Base-by-base conservation (phyloP, 2,888 invertebrate species). In the Apamea anceps region DNA sequence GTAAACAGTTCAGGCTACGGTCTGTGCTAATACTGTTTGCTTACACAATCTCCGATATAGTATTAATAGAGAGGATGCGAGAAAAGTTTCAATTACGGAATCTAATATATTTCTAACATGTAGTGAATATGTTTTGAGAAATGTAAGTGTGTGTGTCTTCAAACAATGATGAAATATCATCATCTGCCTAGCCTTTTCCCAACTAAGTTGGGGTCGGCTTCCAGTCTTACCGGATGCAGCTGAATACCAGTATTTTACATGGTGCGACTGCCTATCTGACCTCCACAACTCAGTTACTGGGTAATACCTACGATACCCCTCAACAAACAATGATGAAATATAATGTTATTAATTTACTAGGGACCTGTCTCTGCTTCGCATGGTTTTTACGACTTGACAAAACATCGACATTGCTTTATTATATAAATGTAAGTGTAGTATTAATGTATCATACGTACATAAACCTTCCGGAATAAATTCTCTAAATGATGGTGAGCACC, bases 1-100 rank as follows among this genome's bases (percentile, higher is more conserved):
- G 85, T 42, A 67, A 67, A 84, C 85, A 84, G 80, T 45, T 72
- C 54, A 62, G 62, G 10, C 45, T 70, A 37, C 37, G 15, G 42
- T 42, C 21, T 84, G 37, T n/a, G 51, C 66, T 62, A 81, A 84
- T 67, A 84, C 37, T 72, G 18, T 37, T 21, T 28, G 67, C 72
- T 28, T 51, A 45, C 37, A 10, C 15, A 84, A 67, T 72, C 15
- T 67, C 25, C 3, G 18, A 51, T 71, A 72, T 21, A 66, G 13
- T 71, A 62, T 28, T 78, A 60, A 57, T 3, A 48, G 15, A 37
- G 25, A 48, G 0, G 7, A 75, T n/a, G 28, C 28, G 0, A 68
- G 37, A 75, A 42, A 21, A 12, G 7, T 18, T 54, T 3, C 8
- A 54, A 68, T 18, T 10, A 25, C 4, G 18, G 2, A 28, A 15